Percentiles rank a stretch among this genome's conserved stretches.
These are phyloP conservation scores for Aleiodes leptofemur DNA, from an alignment of 2,888 invertebrate genomes.

Conservation along the genomic window DNA sequence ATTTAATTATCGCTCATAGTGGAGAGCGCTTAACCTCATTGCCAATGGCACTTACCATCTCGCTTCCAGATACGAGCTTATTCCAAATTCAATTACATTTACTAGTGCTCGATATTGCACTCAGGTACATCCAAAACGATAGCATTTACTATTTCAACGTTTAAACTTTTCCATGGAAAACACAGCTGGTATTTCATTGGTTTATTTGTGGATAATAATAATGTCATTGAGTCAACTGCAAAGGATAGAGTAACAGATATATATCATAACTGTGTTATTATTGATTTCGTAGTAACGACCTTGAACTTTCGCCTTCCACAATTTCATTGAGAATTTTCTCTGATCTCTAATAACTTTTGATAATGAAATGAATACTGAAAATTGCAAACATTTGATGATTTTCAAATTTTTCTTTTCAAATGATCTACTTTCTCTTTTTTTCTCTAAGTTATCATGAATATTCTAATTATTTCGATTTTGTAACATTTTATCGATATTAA, in stretches of 20 bases:
- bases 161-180: background rate
- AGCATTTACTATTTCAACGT: constrained; percentile 3
- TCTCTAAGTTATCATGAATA: too few species aligned
- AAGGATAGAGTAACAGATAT: background rate
- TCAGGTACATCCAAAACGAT: constrained; percentile 15
- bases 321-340: too few species aligned
- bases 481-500: too few species aligned
- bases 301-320: too few species aligned
- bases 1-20: constrained; percentile 52
- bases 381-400: too few species aligned
- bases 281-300: too few species aligned
- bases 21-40: constrained; percentile 49
- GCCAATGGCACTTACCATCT: constrained; percentile 43
- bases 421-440: too few species aligned
- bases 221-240: background rate
- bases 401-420: too few species aligned
- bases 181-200: background rate
- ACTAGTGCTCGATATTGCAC: constrained; percentile 28
- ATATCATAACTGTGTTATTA: background rate
- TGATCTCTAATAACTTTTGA: too few species aligned
- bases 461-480: too few species aligned
- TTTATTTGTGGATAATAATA: background rate
- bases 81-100: constrained; percentile 60
- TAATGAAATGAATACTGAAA: too few species aligned
- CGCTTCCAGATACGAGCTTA: constrained; percentile 51